Evolutionary conservation across 2,888 invertebrate species (phyloP), one percentile per base, ranked within the genome.

Genomic region (Cartodere bifasciata): DNA sequence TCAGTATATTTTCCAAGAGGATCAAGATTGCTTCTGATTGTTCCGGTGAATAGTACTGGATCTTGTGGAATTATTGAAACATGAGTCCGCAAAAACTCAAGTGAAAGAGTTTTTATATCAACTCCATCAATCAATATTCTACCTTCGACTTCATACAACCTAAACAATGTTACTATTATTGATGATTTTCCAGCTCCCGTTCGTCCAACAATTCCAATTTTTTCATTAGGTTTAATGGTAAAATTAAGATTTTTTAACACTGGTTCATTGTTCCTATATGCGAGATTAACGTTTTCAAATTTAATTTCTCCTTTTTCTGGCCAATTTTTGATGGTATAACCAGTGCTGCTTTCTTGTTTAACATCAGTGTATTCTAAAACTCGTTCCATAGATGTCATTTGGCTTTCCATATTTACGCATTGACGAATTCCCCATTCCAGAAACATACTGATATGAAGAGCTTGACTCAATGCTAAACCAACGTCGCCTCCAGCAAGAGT

Each of bases 321-420:
- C 78, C 78, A 79, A 1, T 58, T 56, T 1, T 58, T 52, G 3
- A 71, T 70, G 21, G 77, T 77, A 45, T 32, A 14, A 6, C 49
- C 51, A 10, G 29, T 30, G 2, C 15, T 24, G 5, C 41, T 21
- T 44, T 65, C 64, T 15, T 52, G 45, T 36, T 64, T 56, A 4
- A 73, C 48, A n/a, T 65, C 55, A 1, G 66, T 50, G 34, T 60
- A 59, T 43, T 60, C 59, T 29, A 53, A 34, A 1, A 81, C 70
- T 55, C 91, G 71, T 60, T 95, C 94, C 0, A 92, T 90, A 6
- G 84, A 80, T 3, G 85, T 86, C 84, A 87, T 85, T 44, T 77
- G 79, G 50, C 83, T 87, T 55, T 60, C 60, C 4, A 59, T 55
- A 55, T 91, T 91, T 0, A 91, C 85, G 46, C 87, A 87, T 57